phyloP scores from a whole-genome alignment of 2,797 vertebrate genomes.

The Hippopotamyrus pictus region DNA sequence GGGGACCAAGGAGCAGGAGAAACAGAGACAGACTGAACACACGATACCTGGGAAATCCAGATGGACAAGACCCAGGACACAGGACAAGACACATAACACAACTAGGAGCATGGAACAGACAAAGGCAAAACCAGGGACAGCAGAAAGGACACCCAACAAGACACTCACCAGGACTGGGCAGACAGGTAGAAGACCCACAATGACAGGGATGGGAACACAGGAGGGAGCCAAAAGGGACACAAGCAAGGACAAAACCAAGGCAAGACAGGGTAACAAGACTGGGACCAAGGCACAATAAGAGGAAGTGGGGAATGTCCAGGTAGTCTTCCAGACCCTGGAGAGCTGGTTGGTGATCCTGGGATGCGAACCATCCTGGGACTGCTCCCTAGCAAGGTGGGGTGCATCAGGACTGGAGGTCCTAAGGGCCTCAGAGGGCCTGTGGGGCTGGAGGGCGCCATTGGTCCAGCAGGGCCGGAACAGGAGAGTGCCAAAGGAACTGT shows the following conservation, averaged over 20 bases:
- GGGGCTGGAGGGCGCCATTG: neutral
- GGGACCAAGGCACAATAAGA: neutral
- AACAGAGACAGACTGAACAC: neutral
- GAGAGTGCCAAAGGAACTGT: neutral
- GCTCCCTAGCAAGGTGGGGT: neutral
- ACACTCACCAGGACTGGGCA: neutral
- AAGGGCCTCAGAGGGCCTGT: neutral
- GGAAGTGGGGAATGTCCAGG: neutral
- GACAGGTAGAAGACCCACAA: neutral
- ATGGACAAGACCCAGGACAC: neutral
- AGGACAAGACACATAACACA: neutral
- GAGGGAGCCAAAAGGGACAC: neutral
- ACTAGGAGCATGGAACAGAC: neutral
- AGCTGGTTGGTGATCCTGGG: neutral
- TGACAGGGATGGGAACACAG: neutral
- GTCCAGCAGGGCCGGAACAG: neutral
- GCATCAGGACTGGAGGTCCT: neutral
- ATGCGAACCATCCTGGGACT: neutral
- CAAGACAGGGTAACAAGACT: neutral
- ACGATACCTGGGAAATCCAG: neutral
- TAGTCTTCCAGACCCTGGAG: neutral
- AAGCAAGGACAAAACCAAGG: neutral
- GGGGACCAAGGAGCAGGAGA: neutral
- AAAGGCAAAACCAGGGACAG: neutral
- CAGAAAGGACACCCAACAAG: neutral